Evolutionary conservation across 30 jellyfish, hydroid and myxozoan species (phyloP).

Genomic region (Cassiopea andromeda): DNA sequence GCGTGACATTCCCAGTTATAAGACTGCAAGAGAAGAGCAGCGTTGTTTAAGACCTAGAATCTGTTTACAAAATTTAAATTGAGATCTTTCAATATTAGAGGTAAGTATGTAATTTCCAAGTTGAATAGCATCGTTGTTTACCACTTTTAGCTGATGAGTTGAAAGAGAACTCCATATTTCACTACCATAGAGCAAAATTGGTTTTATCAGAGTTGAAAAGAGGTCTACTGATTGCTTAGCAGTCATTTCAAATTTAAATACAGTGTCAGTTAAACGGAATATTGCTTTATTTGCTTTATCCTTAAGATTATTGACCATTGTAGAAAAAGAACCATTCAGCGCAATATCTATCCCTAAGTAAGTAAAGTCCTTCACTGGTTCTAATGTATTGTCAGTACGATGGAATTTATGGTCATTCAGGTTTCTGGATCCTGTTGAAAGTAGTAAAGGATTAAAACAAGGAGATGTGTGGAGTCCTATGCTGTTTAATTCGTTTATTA

Average conservation of each 20-base stretch:
- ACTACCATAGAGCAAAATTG: neutral
- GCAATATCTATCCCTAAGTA: neutral
- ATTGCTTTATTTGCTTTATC: neutral
- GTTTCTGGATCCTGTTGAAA: neutral
- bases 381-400: neutral
- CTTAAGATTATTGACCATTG: neutral
- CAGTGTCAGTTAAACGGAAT: neutral
- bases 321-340: neutral
- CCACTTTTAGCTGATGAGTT: neutral
- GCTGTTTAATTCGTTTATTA: too few species aligned
- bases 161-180: neutral
- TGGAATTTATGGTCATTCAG: neutral
- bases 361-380: neutral
- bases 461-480: too few species aligned
- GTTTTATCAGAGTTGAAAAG: neutral
- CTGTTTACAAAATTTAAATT: slow-evolving; percentile 12
- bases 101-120: slow-evolving; percentile 15
- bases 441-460: too few species aligned
- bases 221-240: neutral
- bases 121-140: neutral
- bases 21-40: slow-evolving; percentile 16
- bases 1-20: neutral
- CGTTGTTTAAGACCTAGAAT: neutral
- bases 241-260: neutral
- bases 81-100: slow-evolving; percentile 13